These are phyloP conservation scores for Boulengeromyrus knoepffleri DNA, from an alignment of 2,113 vertebrate genomes.

Conservation along the genomic window DNA sequence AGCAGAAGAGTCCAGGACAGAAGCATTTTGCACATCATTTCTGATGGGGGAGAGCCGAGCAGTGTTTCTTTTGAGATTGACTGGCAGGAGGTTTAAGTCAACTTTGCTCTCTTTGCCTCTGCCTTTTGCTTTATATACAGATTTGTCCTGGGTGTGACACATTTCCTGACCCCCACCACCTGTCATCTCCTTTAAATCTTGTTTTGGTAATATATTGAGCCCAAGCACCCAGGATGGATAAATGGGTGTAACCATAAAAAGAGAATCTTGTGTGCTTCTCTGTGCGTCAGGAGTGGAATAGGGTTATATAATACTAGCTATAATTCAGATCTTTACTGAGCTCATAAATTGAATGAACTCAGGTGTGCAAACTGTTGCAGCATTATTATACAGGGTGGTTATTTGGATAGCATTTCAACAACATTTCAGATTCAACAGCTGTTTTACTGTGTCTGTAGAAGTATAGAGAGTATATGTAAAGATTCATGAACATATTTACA, in stretches of 20 bases:
- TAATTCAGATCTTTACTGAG: constrained; percentile 26
- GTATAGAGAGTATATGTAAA: not conserved
- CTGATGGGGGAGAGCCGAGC: not conserved
- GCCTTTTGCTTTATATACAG: constrained; percentile 28
- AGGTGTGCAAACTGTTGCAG: constrained; percentile 28
- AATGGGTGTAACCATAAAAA: constrained; percentile 37
- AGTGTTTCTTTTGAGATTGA: not conserved
- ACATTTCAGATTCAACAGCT: not conserved
- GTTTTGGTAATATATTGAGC: constrained; percentile 28
- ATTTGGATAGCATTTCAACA: not conserved
- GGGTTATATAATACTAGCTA: constrained; percentile 17
- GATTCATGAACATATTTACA: not conserved
- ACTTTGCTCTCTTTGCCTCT: not conserved
- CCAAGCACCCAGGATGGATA: not conserved
- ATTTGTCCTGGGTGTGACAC: not conserved
- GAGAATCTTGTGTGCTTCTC: not conserved
- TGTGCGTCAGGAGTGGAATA: constrained; percentile 19
- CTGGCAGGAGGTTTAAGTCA: not conserved
- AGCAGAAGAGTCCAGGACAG: constrained; percentile 35
- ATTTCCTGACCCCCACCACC: not conserved
- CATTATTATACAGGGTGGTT: not conserved
- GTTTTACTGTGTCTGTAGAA: not conserved
- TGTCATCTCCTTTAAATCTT: constrained; percentile 2
- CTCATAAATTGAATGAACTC: constrained; percentile 36
- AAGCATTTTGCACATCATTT: constrained; percentile 36